phyloP scores from a whole-genome alignment of 1,140 invertebrate genomes.

The Schlechtendalia chinensis region DNA sequence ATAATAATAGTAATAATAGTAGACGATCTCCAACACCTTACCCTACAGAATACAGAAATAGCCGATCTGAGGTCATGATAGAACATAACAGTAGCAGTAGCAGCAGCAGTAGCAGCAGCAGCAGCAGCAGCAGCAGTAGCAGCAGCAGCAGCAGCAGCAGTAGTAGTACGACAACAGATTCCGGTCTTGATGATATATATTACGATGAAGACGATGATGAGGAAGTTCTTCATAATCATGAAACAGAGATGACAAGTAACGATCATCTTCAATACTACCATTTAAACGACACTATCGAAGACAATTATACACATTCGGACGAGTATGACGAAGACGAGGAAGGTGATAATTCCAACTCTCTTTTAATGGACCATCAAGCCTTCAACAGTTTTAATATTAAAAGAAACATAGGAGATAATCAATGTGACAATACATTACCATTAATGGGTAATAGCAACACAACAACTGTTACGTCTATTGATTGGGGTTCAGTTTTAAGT shows the following conservation, averaged over 20 bases:
- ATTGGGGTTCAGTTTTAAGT: slow-evolving; percentile 86
- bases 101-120: slow-evolving; percentile 28
- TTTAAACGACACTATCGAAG: slow-evolving; percentile 7
- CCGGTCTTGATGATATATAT: slow-evolving; percentile 21
- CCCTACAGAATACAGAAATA: slow-evolving; percentile 58
- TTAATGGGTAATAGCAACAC: slow-evolving; percentile 19
- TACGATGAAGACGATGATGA: slow-evolving; percentile 26
- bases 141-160: slow-evolving; percentile 12
- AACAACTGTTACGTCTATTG: slow-evolving; percentile 70
- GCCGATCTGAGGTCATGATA: slow-evolving; percentile 52
- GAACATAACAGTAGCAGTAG: slow-evolving; percentile 37
- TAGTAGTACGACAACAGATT: slow-evolving; percentile 45
- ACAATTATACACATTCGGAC: neutral
- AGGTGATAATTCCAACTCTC: neutral
- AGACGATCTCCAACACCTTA: slow-evolving; percentile 56
- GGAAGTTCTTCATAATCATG: neutral
- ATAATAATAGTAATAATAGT: slow-evolving; percentile 47
- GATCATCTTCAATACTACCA: slow-evolving; percentile 11
- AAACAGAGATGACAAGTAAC: neutral
- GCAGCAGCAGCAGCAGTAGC: slow-evolving; percentile 47
- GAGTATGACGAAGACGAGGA: slow-evolving; percentile 11
- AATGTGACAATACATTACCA: slow-evolving; percentile 66
- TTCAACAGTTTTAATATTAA: slow-evolving; percentile 23
- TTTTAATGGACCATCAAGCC: neutral
- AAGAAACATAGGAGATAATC: slow-evolving; percentile 63